A percentile compares a stretch with the other conserved stretches of the same genome.
Conservation (phyloP, 2,797 vertebrate genomes). For the Muraenolepis orangiensis region DNA sequence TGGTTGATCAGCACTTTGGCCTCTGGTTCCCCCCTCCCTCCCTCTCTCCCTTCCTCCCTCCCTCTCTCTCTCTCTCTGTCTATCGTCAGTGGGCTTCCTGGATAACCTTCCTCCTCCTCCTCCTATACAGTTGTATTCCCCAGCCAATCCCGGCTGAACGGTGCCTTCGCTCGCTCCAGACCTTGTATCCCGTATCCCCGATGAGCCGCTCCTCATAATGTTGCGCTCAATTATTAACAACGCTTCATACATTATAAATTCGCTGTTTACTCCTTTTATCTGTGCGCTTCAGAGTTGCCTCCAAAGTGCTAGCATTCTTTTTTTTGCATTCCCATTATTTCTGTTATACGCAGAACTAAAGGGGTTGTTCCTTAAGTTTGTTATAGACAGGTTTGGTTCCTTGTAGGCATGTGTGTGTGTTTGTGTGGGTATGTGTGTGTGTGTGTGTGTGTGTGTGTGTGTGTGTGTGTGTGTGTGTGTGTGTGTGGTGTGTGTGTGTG, state of each 20-base stretch:
- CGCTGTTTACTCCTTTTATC: neutral
- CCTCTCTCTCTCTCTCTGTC: conserved; percentile 8
- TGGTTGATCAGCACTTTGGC: conserved; percentile 44
- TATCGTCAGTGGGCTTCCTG: conserved; percentile 26
- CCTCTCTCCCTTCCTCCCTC: conserved; percentile 14
- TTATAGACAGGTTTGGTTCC: neutral
- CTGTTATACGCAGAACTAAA: neutral
- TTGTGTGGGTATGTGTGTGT: conserved; percentile 30
- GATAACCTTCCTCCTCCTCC: conserved; percentile 54
- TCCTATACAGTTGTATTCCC: conserved; percentile 46
- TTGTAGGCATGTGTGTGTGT: conserved; percentile 7
- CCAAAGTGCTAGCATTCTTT: neutral
- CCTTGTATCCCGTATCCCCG: conserved; percentile 28
- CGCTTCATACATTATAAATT: neutral
- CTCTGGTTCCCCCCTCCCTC: conserved; percentile 10
- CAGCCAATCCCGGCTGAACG: conserved; percentile 33
- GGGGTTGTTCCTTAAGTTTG: neutral
- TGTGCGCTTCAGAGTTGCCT: neutral
- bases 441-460: conserved; percentile 29
- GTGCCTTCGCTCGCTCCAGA: conserved; percentile 39
- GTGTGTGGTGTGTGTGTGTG: neutral
- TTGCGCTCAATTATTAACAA: neutral
- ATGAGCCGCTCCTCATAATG: conserved; percentile 25
- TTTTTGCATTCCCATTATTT: neutral
- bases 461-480: conserved; percentile 16